Evolutionary conservation across 2,797 vertebrate genomes (phyloP).

Genomic region (Carcharodon carcharias): DNA sequence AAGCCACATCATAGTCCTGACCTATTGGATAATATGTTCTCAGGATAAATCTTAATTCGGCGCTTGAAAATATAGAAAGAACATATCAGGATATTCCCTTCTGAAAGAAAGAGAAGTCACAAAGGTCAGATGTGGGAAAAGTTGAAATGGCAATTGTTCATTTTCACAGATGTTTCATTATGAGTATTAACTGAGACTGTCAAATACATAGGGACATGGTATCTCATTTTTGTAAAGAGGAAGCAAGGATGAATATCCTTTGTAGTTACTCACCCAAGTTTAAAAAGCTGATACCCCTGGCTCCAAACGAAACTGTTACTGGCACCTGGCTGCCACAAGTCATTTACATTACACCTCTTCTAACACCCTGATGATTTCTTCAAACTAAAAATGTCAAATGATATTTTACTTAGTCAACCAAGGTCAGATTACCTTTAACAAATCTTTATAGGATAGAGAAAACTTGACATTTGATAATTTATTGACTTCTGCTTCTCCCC

Average conservation of each 20-base stretch:
- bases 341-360: not conserved
- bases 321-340: not conserved
- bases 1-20: constrained; percentile 41
- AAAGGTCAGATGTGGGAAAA: constrained; percentile 47
- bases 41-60: constrained; percentile 45
- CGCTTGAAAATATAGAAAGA: not conserved
- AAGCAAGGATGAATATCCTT: constrained; percentile 53
- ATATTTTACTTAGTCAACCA: not conserved
- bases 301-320: not conserved
- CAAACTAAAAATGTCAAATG: not conserved
- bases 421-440: not conserved
- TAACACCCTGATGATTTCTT: not conserved
- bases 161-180: constrained; percentile 46
- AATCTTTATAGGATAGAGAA: not conserved
- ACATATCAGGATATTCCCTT: not conserved
- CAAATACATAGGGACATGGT: constrained; percentile 51
- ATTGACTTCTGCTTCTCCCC: not conserved
- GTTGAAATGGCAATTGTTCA: constrained; percentile 50
- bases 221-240: constrained; percentile 44
- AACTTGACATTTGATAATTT: not conserved
- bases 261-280: constrained; percentile 38
- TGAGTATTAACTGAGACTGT: constrained; percentile 48
- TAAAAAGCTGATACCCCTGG: not conserved
- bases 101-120: constrained; percentile 37
- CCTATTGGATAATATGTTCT: constrained; percentile 42